Evolutionary conservation across 2,113 vertebrate genomes (phyloP), one percentile per base, ranked within the genome.

Genomic region (Pseudonaja textilis): DNA sequence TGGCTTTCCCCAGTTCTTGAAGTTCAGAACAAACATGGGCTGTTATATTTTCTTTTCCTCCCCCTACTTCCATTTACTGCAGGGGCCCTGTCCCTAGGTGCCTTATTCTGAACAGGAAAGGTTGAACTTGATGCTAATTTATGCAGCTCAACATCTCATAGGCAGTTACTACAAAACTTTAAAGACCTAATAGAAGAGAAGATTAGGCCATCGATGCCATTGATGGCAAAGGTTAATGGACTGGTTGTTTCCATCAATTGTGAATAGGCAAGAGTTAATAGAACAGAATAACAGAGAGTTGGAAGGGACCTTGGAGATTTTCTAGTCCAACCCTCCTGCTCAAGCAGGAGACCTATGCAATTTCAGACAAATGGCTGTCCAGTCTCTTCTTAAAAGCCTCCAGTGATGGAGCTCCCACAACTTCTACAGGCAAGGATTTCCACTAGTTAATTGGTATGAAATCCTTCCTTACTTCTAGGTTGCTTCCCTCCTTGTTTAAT

Each of bases 1-100:
- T 94, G 94, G 96, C 93, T 96, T 96, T 87, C 96, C 94, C 94
- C 94, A 94, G 93, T 91, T 92, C 94, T 95, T 96, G 93, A 95
- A 96, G 93, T 94, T 94, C 95, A 95, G 95, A 96, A 39, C n/a
- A 85, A 90, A 95, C 23, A 7, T 89, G 29, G 90, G 89, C 90
- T 90, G 90, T 87, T 93, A 96, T 95, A 95, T 92, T n/a, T 94
- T 95, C 92, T 90, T 94, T 7, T 11, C 89, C 47, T 1, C 12
- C 89, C 18, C 39, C n/a, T 23, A 39, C 54, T 57, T 57, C 0
- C 85, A 95, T 95, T 95, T 94, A 95, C 94, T 95, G 93, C 94
- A 87, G 50, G 88, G 88, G 50, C 92, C 18, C 91, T 95, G 93
- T 93, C 96, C 93, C 96, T 93, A 93, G 50, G 52, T 96, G 91